Evolutionary conservation across 2,113 vertebrate genomes (phyloP).

Genomic region (Corythaeola cristata): DNA sequence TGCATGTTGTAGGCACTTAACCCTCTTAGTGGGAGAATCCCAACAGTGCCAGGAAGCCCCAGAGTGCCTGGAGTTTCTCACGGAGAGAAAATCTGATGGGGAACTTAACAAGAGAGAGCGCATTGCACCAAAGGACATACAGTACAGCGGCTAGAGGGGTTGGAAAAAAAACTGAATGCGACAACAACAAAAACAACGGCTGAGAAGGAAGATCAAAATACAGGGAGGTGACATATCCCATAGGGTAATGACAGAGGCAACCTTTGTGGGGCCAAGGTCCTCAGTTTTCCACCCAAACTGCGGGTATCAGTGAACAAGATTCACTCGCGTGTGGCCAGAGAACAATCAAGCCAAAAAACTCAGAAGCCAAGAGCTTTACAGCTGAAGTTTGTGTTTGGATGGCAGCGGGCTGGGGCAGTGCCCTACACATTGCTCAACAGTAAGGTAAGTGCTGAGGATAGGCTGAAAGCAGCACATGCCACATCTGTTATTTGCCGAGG

Average conservation of each 20-base stretch:
- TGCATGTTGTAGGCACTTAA: neutral
- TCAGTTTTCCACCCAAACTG: neutral
- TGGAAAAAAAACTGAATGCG: neutral
- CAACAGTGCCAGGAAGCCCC: neutral
- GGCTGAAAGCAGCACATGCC: neutral
- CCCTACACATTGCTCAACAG: neutral
- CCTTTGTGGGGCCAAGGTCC: neutral
- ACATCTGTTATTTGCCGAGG: slow-evolving; percentile 6
- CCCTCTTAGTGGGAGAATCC: neutral
- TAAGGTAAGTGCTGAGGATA: neutral
- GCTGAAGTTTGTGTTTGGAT: neutral
- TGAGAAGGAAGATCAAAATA: neutral
- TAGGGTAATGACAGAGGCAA: neutral
- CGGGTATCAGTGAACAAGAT: neutral
- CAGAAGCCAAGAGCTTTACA: neutral
- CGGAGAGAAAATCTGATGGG: neutral
- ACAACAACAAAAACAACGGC: rapidly evolving
- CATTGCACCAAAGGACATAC: neutral
- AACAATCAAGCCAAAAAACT: neutral
- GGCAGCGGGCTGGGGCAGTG: neutral
- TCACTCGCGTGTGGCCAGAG: neutral
- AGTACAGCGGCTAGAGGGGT: neutral
- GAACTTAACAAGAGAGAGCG: neutral
- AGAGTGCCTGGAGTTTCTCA: neutral
- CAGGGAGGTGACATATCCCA: neutral